Base-by-base conservation (phyloP, 2,888 invertebrate species). In the Mallateleia sp. region DNA sequence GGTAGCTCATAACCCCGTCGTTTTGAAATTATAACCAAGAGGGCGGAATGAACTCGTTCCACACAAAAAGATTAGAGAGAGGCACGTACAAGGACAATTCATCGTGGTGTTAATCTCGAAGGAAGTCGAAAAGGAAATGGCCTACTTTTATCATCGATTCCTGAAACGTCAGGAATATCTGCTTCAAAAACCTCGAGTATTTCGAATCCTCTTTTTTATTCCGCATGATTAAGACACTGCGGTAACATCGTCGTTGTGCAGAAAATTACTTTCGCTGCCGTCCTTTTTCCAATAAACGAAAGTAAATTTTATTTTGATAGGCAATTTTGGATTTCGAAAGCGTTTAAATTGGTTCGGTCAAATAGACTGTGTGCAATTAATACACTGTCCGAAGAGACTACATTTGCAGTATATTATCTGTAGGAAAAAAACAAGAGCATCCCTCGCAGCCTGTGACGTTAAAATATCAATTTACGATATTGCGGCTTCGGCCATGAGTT, bases 101-200 rank as follows among this genome's bases (percentile, higher is more conserved):
- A 25, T 25, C 38, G 52, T 62, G 67, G 58, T 47, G 50, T 56
- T 67, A 69, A 78, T 87, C 54, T 83, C 50, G 38, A 14, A 82
- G 74, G 72, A 78, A 82, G 82, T 75, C 50, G 66, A n/a, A 74
- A 71, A 84, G 80, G 83, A 87, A 84, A 66, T 77, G 83, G 66
- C 83, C 87, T 87, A 87, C 58, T 87, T 87, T 56, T 60, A 24
- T 60, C 80, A 87, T 87, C 81, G 87, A 87, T 87, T 84, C 72
- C 50, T 77, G 54, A 56, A 54, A 62, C 58, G 62, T 52, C 69
- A 50, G 66, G 28, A 56, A 56, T 60, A 54, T 66, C 24, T 64
- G 62, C 69, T 72, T 25, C 38, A 78, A 71, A 77, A 71, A 69
- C 75, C 34, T 80, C 47, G 28, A 72, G n/a, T 34, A 18, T 34